These are phyloP conservation scores for Syngnathoides biaculeatus DNA, from an alignment of 2,113 vertebrate genomes.

Conservation along the genomic window DNA sequence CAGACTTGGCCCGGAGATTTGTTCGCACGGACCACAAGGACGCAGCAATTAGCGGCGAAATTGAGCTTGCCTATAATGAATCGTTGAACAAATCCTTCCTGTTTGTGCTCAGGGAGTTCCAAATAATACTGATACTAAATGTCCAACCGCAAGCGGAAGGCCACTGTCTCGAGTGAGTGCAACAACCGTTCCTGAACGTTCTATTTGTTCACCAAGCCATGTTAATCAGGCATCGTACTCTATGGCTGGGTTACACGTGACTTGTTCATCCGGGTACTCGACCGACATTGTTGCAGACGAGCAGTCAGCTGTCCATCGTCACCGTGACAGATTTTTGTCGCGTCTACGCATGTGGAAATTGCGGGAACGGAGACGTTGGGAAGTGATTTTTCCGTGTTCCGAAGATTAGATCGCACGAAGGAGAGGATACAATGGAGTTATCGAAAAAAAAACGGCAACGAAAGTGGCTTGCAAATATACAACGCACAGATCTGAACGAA, in stretches of 20 bases:
- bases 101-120: conserved; percentile 4
- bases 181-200: background rate
- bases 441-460: too few species aligned
- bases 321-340: too few species aligned
- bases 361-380: too few species aligned
- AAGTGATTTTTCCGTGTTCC: too few species aligned
- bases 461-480: too few species aligned
- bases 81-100: conserved; percentile 13
- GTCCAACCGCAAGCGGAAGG: background rate
- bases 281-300: too few species aligned
- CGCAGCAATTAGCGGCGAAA: conserved; percentile 14
- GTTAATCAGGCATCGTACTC: background rate
- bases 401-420: too few species aligned
- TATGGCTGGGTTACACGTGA: too few species aligned
- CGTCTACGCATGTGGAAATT: too few species aligned
- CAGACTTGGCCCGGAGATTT: conserved; percentile 27
- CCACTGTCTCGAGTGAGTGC: background rate
- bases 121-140: background rate
- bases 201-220: background rate
- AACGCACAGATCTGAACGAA: too few species aligned
- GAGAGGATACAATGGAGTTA: too few species aligned
- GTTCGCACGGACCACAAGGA: conserved; percentile 28
- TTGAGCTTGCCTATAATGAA: conserved; percentile 11
- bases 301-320: too few species aligned
- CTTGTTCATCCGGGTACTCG: background rate